Conservation (phyloP, 2,888 invertebrate genomes). For the Helicoverpa assulta region DNA sequence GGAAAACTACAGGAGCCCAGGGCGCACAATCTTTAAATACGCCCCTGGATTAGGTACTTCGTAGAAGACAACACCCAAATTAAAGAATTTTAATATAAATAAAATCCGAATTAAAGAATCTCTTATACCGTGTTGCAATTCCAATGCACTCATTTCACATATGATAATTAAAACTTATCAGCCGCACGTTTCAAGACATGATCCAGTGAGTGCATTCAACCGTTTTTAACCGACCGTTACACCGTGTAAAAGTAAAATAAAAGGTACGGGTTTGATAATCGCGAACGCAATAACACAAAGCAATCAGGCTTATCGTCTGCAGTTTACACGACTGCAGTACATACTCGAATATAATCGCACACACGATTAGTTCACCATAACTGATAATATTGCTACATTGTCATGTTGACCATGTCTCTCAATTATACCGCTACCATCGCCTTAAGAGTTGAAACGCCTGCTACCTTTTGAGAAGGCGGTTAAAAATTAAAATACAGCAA, state of each 20-base stretch:
- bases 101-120: neutral
- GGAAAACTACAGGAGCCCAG: too few relatives aligned
- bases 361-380: conserved; percentile 36
- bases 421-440: neutral
- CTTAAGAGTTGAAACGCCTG: too few relatives aligned
- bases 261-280: conserved; percentile 54
- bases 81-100: neutral
- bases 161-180: conserved; percentile 15
- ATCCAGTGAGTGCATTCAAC: conserved; percentile 22
- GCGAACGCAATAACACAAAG: conserved; percentile 59
- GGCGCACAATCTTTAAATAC: too few relatives aligned
- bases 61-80: too few relatives aligned
- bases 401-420: conserved; percentile 12
- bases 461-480: neutral
- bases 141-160: neutral
- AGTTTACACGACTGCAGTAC: conserved; percentile 39
- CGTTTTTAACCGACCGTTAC: conserved; percentile 36
- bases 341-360: conserved; percentile 22
- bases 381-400: conserved; percentile 25
- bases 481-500: neutral
- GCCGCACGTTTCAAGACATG: conserved; percentile 40
- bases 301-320: conserved; percentile 54
- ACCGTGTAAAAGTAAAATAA: conserved; percentile 32
- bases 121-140: neutral
- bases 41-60: too few relatives aligned